These are phyloP conservation scores for Orchestia grillus DNA, from an alignment of 1,140 invertebrate species.

Conservation along the genomic window DNA sequence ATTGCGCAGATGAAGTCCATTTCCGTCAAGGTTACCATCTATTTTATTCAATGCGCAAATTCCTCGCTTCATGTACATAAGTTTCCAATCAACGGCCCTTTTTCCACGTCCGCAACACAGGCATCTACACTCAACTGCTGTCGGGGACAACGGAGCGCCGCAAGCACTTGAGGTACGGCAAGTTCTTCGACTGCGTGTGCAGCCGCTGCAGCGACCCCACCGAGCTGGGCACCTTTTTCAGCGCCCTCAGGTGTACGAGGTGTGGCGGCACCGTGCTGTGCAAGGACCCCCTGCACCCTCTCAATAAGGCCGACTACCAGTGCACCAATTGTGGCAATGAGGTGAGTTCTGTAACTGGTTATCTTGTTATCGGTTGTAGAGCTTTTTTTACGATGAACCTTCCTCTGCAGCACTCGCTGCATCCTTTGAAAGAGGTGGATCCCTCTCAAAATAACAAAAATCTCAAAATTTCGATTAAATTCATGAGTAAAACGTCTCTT, in stretches of 20 bases:
- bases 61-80: not conserved
- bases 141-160: constrained; percentile 80
- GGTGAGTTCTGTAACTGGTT: constrained; percentile 49
- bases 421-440: no score
- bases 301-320: constrained; percentile 62
- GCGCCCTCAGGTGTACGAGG: constrained; percentile 64
- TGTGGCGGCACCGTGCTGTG: constrained; percentile 64
- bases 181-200: constrained; percentile 83
- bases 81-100: not conserved
- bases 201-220: constrained; percentile 79
- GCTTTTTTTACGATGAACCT: no score
- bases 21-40: not conserved
- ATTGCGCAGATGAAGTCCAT: not conserved
- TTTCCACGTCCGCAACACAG: not conserved
- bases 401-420: no score
- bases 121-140: constrained; percentile 79
- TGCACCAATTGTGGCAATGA: constrained; percentile 64
- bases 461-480: no score
- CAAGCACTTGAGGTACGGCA: constrained; percentile 78
- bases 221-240: constrained; percentile 71
- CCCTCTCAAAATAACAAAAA: no score
- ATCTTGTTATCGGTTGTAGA: not conserved
- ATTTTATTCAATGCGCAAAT: not conserved
- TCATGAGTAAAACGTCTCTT: no score
- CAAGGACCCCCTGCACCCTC: constrained; percentile 59